Conservation (phyloP, 2,797 vertebrate species). For the Alectoris magna region DNA sequence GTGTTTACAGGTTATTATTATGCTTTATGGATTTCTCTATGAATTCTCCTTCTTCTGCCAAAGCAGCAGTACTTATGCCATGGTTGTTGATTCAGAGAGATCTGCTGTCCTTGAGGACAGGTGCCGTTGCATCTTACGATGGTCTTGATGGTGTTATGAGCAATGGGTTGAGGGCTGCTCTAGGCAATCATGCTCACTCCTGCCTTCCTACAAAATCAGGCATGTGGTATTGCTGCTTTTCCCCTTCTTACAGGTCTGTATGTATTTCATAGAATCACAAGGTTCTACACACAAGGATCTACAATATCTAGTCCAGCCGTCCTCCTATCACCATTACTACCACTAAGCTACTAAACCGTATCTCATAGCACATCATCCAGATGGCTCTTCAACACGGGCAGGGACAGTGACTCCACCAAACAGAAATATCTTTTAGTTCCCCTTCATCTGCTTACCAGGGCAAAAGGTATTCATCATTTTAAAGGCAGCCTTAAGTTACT, state of each 20-base stretch:
- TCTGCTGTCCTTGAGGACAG: background rate
- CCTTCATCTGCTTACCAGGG: background rate
- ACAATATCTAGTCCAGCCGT: too few relatives aligned
- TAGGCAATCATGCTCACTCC: background rate
- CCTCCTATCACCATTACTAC: too few relatives aligned
- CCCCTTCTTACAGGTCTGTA: accelerated
- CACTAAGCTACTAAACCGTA: too few relatives aligned
- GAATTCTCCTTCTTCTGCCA: background rate
- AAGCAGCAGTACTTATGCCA: background rate
- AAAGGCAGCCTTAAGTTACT: background rate
- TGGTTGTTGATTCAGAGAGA: background rate
- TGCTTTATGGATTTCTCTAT: background rate
- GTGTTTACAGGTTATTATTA: background rate
- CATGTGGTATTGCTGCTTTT: background rate
- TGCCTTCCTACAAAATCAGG: background rate
- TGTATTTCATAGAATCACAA: background rate
- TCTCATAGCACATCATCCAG: too few relatives aligned
- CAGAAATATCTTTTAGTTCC: background rate
- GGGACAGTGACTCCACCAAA: too few relatives aligned
- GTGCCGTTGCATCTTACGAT: too few relatives aligned
- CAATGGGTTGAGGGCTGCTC: background rate
- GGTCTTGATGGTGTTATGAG: too few relatives aligned
- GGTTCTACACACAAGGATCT: too few relatives aligned
- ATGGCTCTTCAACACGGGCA: too few relatives aligned
- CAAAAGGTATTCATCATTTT: background rate